Conservation (phyloP, 2,888 invertebrate genomes). For the Agapostemon virescens region DNA sequence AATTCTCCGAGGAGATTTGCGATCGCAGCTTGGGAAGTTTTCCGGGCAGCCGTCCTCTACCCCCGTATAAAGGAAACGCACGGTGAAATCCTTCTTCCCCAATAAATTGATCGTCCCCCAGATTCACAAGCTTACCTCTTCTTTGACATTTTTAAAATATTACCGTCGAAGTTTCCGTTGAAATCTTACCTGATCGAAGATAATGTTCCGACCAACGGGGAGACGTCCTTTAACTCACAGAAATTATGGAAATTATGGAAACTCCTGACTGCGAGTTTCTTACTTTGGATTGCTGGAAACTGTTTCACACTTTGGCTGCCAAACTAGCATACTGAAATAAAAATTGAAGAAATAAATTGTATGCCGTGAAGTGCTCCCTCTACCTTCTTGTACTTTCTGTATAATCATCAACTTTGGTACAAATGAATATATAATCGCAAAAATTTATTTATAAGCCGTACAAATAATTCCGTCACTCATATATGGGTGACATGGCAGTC, state of each 20-base stretch:
- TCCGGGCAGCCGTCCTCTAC: conserved; percentile 29
- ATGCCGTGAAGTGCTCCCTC: too few relatives aligned
- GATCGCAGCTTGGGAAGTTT: conserved; percentile 64
- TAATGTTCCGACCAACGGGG: neutral
- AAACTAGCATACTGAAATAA: too few relatives aligned
- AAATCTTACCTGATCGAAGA: conserved; percentile 4
- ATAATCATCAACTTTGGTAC: too few relatives aligned
- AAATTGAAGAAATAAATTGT: too few relatives aligned
- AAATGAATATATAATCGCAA: too few relatives aligned
- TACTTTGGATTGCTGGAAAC: neutral
- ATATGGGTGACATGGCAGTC: too few relatives aligned
- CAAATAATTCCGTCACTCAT: too few relatives aligned
- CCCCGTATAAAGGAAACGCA: conserved; percentile 46
- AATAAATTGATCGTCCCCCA: conserved; percentile 15
- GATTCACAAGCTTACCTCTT: neutral
- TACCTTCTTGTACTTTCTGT: too few relatives aligned
- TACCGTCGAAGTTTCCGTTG: neutral
- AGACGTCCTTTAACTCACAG: neutral
- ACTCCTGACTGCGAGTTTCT: neutral
- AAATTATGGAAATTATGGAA: neutral
- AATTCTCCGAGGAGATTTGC: conserved; percentile 71
- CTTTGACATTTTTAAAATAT: neutral
- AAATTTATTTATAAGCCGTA: too few relatives aligned
- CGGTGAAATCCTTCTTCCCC: conserved; percentile 43
- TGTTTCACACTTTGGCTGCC: neutral